These are phyloP conservation scores for Drosophila lacteicornis DNA, from an alignment of 1,140 invertebrate species.

Conservation along the genomic window DNA sequence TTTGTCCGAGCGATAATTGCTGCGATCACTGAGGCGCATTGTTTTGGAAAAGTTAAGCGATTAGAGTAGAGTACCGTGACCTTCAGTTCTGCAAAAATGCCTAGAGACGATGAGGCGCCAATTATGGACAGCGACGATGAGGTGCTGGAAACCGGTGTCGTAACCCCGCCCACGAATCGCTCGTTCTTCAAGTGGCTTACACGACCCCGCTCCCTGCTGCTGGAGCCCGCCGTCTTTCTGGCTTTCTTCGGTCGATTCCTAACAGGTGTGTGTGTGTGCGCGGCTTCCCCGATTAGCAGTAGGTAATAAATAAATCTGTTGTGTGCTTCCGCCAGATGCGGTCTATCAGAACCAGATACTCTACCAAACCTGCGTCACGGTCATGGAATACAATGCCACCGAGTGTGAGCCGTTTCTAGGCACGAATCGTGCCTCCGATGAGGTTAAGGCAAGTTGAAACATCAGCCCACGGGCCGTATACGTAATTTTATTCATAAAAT, in stretches of 20 bases:
- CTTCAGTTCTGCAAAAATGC: slow-evolving; percentile 19
- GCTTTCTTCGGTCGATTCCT: slow-evolving; percentile 73
- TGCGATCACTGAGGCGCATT: slow-evolving; percentile 1
- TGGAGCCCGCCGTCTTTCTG: slow-evolving; percentile 79
- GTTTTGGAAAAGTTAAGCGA: slow-evolving; percentile 24
- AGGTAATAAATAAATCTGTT: slow-evolving; percentile 5
- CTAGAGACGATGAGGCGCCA: slow-evolving; percentile 19
- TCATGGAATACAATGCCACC: slow-evolving; percentile 64
- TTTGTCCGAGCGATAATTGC: slow-evolving; percentile 55
- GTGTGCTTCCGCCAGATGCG: slow-evolving; percentile 58
- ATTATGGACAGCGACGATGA: slow-evolving; percentile 33
- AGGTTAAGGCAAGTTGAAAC: slow-evolving; percentile 57
- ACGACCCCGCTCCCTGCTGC: slow-evolving; percentile 42
- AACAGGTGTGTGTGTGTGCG: slow-evolving; percentile 46
- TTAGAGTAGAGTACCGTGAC: slow-evolving; percentile 12
- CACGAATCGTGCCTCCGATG: slow-evolving; percentile 67
- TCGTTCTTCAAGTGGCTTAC: slow-evolving; percentile 1
- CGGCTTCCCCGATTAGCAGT: background rate
- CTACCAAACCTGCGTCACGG: slow-evolving; percentile 74
- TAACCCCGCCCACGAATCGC: slow-evolving; percentile 1
- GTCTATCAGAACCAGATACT: slow-evolving; percentile 82
- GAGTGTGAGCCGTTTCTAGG: slow-evolving; percentile 76
- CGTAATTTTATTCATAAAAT: slow-evolving; percentile 17
- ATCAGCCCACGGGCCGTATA: slow-evolving; percentile 7
- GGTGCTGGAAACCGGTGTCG: background rate